Conservation (phyloP, 2,113 vertebrate species). For the Gambusia holbrooki region DNA sequence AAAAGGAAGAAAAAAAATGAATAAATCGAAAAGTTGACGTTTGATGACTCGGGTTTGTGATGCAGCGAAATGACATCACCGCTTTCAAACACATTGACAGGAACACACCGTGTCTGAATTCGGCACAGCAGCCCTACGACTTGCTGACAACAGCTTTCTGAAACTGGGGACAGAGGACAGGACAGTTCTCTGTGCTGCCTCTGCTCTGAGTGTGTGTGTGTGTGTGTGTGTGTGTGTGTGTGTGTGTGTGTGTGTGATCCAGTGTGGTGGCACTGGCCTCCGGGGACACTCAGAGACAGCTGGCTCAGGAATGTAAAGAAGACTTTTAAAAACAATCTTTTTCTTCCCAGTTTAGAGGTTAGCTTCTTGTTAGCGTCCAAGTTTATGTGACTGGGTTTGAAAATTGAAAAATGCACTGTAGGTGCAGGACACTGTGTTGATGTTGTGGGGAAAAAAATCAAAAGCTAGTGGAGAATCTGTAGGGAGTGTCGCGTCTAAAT, state of each 20-base stretch:
- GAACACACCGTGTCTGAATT: constrained; percentile 43
- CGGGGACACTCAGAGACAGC: constrained; percentile 52
- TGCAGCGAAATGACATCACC: constrained; percentile 36
- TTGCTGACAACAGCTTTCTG: constrained; percentile 62
- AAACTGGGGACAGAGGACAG: constrained; percentile 43
- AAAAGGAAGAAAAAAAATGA: not conserved
- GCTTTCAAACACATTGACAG: constrained; percentile 35
- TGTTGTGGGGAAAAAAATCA: not conserved
- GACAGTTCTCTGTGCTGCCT: constrained; percentile 30
- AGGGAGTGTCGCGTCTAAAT: not conserved
- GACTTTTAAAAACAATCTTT: constrained; percentile 37
- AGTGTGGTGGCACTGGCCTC: constrained; percentile 43
- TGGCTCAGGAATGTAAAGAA: constrained; percentile 52
- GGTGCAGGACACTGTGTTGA: not conserved
- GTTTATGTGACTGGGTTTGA: constrained; percentile 36
- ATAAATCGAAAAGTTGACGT: constrained; percentile 31
- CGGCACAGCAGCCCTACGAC: constrained; percentile 35
- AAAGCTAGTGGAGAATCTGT: not conserved
- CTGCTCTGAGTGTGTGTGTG: constrained; percentile 19
- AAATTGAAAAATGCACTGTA: constrained; percentile 31
- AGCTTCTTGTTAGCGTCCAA: constrained; percentile 10
- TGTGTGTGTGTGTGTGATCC: constrained; percentile 32
- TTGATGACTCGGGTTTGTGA: constrained; percentile 23
- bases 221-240: constrained; percentile 29
- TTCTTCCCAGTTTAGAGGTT: constrained; percentile 21